Evolutionary conservation across 2,888 invertebrate species (phyloP).

Genomic region (Drosophila melanosoma): DNA sequence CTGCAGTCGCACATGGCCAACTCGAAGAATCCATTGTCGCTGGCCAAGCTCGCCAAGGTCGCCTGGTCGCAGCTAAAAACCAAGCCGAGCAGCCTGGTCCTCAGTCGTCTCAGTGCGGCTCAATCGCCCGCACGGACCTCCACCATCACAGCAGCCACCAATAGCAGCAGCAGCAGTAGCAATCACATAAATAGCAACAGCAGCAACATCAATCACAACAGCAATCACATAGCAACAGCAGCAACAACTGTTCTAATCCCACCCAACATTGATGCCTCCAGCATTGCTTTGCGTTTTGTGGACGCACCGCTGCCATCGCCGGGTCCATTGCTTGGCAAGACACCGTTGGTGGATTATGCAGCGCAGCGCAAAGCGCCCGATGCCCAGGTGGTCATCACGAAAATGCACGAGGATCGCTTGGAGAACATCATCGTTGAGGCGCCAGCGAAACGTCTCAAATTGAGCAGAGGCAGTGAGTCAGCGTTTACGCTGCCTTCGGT

Average conservation of each 20-base stretch:
- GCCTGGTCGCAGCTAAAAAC: slow-evolving; percentile 85
- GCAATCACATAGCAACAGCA: slow-evolving; percentile 9
- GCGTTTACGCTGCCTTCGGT: slow-evolving; percentile 25
- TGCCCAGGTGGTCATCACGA: slow-evolving; percentile 82
- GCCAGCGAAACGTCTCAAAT: slow-evolving; percentile 66
- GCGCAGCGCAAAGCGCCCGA: slow-evolving; percentile 77
- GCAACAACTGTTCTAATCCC: slow-evolving; percentile 17
- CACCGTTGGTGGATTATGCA: slow-evolving; percentile 90
- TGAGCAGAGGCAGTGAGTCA: slow-evolving; percentile 11
- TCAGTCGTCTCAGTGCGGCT: slow-evolving; percentile 83
- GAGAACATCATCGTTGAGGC: slow-evolving; percentile 46
- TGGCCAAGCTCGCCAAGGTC: slow-evolving; percentile 84
- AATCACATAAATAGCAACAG: slow-evolving; percentile 3
- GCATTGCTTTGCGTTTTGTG: slow-evolving; percentile 84
- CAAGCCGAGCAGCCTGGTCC: slow-evolving; percentile 87
- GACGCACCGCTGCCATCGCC: slow-evolving; percentile 91
- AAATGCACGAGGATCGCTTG: slow-evolving; percentile 83
- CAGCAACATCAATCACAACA: slow-evolving; percentile 7
- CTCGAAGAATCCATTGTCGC: slow-evolving; percentile 80
- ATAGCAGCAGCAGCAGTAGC: slow-evolving; percentile 7
- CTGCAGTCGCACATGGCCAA: slow-evolving; percentile 85
- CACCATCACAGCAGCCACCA: slow-evolving; percentile 8
- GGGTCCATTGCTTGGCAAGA: slow-evolving; percentile 92
- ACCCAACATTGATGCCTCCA: slow-evolving; percentile 36
- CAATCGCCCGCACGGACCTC: slow-evolving; percentile 73